Base-by-base conservation (phyloP, 2,113 vertebrate species). In the Octodon degus region DNA sequence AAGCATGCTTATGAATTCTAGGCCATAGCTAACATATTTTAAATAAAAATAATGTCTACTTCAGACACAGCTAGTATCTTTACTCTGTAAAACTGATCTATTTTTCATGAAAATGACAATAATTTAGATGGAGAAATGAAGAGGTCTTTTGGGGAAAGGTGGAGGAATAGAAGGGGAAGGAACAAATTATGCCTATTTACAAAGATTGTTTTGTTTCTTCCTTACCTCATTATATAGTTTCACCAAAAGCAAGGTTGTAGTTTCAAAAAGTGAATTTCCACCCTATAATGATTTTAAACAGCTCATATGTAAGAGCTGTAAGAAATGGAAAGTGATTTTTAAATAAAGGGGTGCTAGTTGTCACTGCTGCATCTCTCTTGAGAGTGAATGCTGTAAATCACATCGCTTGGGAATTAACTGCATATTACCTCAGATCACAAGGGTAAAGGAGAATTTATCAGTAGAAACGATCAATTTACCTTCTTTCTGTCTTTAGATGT, bases 1-100 rank as follows among this genome's bases (percentile, higher is more conserved):
- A 96, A 92, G 60, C 58, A 91, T 92, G 80, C 86, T 95, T 96
- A 93, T 96, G 93, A 96, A 96, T 95, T 91, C 76, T 84, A 95
- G 90, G 83, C 37, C 77, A 70, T 17, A 74, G 68, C 53, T 95
- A 89, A 47, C 86, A 87, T 63, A 91, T 95, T 94, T 92, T 94
- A 94, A 96, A 83, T 93, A 83, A 90, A 95, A 95, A 87, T 62
- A 86, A 90, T 91, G 43, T 82, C 92, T 86, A 74, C 37, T 97
- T 95, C 24, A 95, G 40, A 93, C 76, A 58, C 55, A 85, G 0
- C 37, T 79, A 86, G 37, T 85, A 58, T 89, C 50, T 96, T 92
- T 40, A 82, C 82, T 89, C 40, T 84, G n/a, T 70, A 91, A 20
- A 92, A 88, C 95, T 79, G 27, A 77, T 53, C 30, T 82, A 93